Evolutionary conservation across 2,797 vertebrate species (phyloP), one percentile per base, ranked within the genome.

Genomic region (Macropodus opercularis): DNA sequence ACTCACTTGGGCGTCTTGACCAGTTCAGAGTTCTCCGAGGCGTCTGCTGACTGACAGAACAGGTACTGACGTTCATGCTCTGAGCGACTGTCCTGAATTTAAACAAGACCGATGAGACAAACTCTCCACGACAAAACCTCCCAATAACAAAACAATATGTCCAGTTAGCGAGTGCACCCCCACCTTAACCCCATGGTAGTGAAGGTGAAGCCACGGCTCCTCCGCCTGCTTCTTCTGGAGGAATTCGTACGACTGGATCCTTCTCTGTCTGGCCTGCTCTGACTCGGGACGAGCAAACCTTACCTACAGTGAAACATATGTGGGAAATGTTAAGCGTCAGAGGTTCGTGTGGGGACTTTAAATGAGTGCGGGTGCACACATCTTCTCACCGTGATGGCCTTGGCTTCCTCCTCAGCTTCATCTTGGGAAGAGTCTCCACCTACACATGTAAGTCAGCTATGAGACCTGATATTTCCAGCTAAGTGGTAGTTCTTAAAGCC

Each of bases 351-450:
- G 1, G 4, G 3, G 5, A 1, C 4, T 5, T 35, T 18, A 1
- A 1, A 62, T 2, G 31, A 13, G 2, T 22, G 46, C 5, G 41
- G 3, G 8, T 31, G 31, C 29, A 34, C 2, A 9, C 8, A 4
- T 17, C 42, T 46, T 22, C 89, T 86, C 90, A 99, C 98, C 72
- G 98, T 98, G 75, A 99, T 95, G 79, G 98, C 96, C 70, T 99
- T 98, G 74, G 93, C 90, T 0, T 99, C 98, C 0, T 99, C 98
- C 83, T 99, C 98, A 0, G 92, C 93, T 87, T 99, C 98, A 52
- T 99, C 98, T 87, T 99, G 98, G 2, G 97, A 99, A n/a, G 98
- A 99, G 82, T 99, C 98, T 70, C 98, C 97, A 26, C 94, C 96
- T 98, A 85, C 15, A 75, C 80, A 75, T 10, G 51, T 0, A 48